These are phyloP conservation scores for Oegoconia quadripuncta DNA, from an alignment of 2,888 invertebrate genomes.

Conservation along the genomic window DNA sequence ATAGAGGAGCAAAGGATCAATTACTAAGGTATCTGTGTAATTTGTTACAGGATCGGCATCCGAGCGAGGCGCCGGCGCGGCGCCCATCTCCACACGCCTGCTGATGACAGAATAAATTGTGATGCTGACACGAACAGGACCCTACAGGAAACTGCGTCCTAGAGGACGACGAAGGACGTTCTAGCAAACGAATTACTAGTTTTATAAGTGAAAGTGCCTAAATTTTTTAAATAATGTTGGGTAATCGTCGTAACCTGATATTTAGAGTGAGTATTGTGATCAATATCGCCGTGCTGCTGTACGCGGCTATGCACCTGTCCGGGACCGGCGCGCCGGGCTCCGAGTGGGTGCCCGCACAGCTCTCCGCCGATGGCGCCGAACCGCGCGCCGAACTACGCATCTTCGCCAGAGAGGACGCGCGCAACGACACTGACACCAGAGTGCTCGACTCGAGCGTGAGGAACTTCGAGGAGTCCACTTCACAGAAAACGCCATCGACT, in stretches of 20 bases:
- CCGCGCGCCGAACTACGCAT: constrained; percentile 45
- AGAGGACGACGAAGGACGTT: constrained; percentile 77
- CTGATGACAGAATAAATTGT: constrained; percentile 75
- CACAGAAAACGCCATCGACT: constrained; percentile 65
- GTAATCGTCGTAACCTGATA: constrained; percentile 82
- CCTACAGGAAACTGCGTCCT: constrained; percentile 76
- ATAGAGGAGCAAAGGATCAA: no score
- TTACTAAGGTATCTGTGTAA: background rate
- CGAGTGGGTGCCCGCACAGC: constrained; percentile 61
- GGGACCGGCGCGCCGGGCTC: constrained; percentile 45
- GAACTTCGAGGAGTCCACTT: constrained; percentile 56
- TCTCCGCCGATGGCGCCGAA: constrained; percentile 58
- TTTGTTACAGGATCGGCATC: constrained; percentile 56
- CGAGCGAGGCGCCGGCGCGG: constrained; percentile 47
- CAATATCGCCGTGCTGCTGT: constrained; percentile 84
- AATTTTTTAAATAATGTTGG: constrained; percentile 57
- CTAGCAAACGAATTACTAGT: constrained; percentile 44
- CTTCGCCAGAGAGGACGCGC: constrained; percentile 39
- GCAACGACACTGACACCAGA: constrained; percentile 51
- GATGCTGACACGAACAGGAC: constrained; percentile 72
- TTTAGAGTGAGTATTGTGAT: constrained; percentile 86
- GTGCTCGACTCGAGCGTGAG: constrained; percentile 37
- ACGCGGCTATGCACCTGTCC: constrained; percentile 83
- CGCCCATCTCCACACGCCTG: constrained; percentile 55
- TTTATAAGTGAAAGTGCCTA: constrained; percentile 67